Conservation (phyloP, 2,888 invertebrate species). For the Pemphredon lugubris region DNA sequence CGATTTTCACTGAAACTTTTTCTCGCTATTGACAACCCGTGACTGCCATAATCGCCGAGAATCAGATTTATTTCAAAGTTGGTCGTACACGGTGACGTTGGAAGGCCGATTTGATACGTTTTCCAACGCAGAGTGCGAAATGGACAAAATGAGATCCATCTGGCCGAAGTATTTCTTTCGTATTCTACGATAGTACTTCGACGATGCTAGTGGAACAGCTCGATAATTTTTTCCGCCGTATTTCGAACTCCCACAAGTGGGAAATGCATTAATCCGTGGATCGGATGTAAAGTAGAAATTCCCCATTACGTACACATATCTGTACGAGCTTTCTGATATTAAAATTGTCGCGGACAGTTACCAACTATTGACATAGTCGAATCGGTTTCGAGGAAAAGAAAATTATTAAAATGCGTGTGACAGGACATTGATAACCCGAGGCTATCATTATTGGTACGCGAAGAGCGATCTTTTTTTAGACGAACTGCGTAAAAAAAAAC, state of each 20-base stretch:
- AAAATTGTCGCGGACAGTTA: no score
- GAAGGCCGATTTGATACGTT: conserved; percentile 28
- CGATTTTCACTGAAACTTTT: conserved; percentile 37
- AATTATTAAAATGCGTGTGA: no score
- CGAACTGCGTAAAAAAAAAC: no score
- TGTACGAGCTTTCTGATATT: no score
- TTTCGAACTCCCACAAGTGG: background rate
- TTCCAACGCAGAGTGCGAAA: conserved; percentile 6
- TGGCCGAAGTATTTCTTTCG: background rate
- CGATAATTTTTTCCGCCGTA: background rate
- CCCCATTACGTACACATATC: no score
- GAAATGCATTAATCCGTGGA: background rate
- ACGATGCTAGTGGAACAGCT: background rate
- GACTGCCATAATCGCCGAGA: conserved; percentile 23
- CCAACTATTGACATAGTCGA: no score
- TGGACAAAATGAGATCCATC: background rate
- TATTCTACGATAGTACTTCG: background rate
- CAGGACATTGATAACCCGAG: no score
- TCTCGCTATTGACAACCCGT: no score
- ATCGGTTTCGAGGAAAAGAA: no score
- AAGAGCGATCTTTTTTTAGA: no score
- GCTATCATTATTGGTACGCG: no score
- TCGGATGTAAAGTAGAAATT: no score
- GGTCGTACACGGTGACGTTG: conserved; percentile 2
- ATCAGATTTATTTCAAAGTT: conserved; percentile 34